phyloP scores from a whole-genome alignment of 2,888 invertebrate genomes.

The Drosophila falleni region DNA sequence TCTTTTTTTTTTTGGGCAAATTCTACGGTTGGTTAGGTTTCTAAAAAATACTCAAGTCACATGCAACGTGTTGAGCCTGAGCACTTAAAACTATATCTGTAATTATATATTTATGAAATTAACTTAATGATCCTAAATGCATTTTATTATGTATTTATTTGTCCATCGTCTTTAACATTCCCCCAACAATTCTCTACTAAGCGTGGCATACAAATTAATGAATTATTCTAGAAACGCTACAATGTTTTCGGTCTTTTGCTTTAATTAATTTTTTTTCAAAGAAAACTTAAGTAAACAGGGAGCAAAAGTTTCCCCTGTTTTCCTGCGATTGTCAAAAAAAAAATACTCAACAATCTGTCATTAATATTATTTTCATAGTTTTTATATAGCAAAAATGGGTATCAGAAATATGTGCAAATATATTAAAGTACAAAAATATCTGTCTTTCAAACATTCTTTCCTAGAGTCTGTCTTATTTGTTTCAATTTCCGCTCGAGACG shows the following conservation, averaged over 20 bases:
- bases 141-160: constrained; percentile 69
- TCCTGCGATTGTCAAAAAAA: constrained; percentile 1
- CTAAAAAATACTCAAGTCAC: constrained; percentile 67
- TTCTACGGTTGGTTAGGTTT: constrained; percentile 75
- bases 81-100: constrained; percentile 59
- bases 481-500: too few relatives aligned
- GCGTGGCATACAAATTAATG: constrained; percentile 71
- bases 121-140: constrained; percentile 75
- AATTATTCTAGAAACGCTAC: constrained; percentile 48
- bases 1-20: constrained; percentile 30
- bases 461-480: too few relatives aligned
- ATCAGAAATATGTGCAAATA: not conserved
- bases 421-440: not conserved
- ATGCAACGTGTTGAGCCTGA: constrained; percentile 59
- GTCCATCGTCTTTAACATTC: constrained; percentile 34
- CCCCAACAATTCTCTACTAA: constrained; percentile 28
- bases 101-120: constrained; percentile 79
- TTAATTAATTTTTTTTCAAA: constrained; percentile 21
- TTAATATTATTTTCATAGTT: constrained; percentile 2
- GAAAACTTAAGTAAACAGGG: not conserved
- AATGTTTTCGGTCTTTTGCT: constrained; percentile 32
- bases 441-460: too few relatives aligned
- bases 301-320: not conserved
- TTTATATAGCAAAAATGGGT: constrained; percentile 9
- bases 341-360: constrained; percentile 15